These are phyloP conservation scores for Caenorhabditis sp. DNA, from an alignment of 2,888 invertebrate species.

Conservation along the genomic window DNA sequence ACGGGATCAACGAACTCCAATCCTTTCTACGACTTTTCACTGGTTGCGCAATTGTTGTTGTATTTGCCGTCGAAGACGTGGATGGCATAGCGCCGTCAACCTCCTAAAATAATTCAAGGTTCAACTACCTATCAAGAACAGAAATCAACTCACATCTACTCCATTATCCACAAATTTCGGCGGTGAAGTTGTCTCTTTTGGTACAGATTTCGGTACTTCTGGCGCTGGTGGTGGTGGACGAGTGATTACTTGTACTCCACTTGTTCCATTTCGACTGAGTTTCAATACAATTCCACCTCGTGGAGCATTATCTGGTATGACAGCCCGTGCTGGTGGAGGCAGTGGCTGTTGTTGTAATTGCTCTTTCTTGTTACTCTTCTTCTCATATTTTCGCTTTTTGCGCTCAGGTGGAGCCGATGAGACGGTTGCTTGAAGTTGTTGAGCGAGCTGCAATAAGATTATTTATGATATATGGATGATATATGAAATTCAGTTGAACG, in stretches of 20 bases:
- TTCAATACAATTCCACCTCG: neutral
- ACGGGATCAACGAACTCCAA: slow-evolving; percentile 55
- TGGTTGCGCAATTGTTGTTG: neutral
- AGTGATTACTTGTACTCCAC: neutral
- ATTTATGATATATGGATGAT: neutral
- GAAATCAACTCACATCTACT: neutral
- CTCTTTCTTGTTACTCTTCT: slow-evolving; percentile 35
- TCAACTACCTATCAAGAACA: neutral
- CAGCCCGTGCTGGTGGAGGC: neutral
- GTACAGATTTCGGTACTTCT: slow-evolving; percentile 4
- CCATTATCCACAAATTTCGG: slow-evolving; percentile 17
- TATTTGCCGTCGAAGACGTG: neutral
- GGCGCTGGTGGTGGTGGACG: neutral
- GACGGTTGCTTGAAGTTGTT: slow-evolving; percentile 25
- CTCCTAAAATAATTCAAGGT: neutral
- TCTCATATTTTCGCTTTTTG: slow-evolving; percentile 58
- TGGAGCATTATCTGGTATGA: neutral
- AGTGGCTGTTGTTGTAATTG: neutral
- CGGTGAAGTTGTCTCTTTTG: slow-evolving; percentile 33
- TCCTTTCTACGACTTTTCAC: slow-evolving; percentile 16
- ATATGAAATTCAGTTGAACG: neutral
- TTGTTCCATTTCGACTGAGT: neutral
- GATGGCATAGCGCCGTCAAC: neutral
- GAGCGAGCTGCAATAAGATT: slow-evolving; percentile 32
- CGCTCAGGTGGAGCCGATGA: slow-evolving; percentile 27